Evolutionary conservation across 2,797 vertebrate species (phyloP), one percentile per base, ranked within the genome.

Genomic region (Trachurus trachurus): DNA sequence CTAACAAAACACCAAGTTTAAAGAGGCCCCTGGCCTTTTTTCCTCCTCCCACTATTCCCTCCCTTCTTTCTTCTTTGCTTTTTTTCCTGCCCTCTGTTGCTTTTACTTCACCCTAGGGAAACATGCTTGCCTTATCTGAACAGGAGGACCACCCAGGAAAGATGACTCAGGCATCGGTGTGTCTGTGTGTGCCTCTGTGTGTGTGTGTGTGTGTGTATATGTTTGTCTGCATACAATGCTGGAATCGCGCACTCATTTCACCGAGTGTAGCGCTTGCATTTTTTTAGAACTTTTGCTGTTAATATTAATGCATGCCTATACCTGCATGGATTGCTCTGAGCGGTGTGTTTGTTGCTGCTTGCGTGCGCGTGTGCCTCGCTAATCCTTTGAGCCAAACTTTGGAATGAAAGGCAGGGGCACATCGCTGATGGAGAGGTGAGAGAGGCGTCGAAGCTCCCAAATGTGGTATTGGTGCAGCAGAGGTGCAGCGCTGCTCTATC

Each of bases 111-210:
- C 95, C 93, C 93, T 77, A 83, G 91, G 94, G 93, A 94, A 93
- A 92, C 92, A 89, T 91, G 89, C 92, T 93, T 90, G 85, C 87
- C 94, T 95, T 95, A 95, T 95, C 94, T 95, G 90, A 82, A 71
- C 91, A 90, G 87, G 82, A 92, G 91, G 95, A 95, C 95, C 95
- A 96, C 95, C 95, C 94, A 95, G 91, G 94, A 93, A 93, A 93
- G 85, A 92, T 93, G 91, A 92, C 88, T 94, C 88, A 85, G 90
- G 90, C 76, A 47, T 78, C 49, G 66, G 84, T 86, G 83, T 76
- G 62, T 85, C 17, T 88, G 45, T 66, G 70, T 62, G 59, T 57
- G 26, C 26, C 26, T 26, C 26, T 26, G 1, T 26, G 49, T 52
- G 54, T 70, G 68, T 58, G 73, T 76, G 40, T 72, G 49, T 52